A percentile compares a stretch with the other conserved stretches of the same genome.
phyloP scores from a whole-genome alignment of 2,113 vertebrate species.

The Pterocles orientalis region DNA sequence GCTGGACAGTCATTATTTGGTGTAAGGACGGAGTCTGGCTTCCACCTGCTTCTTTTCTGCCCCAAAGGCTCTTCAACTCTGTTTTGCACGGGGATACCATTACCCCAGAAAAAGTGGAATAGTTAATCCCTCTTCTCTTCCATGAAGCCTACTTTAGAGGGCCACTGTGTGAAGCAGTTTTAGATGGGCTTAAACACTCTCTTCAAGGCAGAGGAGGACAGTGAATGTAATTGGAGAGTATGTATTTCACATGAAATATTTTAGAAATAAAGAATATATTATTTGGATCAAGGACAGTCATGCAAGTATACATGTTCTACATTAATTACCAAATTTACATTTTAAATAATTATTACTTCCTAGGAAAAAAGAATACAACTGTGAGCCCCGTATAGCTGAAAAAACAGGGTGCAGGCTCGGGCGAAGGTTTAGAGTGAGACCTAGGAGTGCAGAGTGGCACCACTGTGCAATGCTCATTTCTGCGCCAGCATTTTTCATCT shows the following conservation, averaged over 20 bases:
- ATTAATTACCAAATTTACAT: background rate
- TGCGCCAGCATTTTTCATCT: background rate
- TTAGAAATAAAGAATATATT: background rate
- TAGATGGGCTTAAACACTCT: background rate
- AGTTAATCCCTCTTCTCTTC: background rate
- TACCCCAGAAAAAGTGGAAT: background rate
- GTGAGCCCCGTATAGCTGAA: rapidly evolving
- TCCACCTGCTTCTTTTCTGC: background rate
- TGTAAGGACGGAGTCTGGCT: background rate
- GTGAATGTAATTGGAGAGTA: background rate
- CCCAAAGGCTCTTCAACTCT: background rate
- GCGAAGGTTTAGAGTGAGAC: background rate
- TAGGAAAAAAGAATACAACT: background rate
- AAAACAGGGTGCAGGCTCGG: background rate
- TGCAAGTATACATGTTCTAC: background rate
- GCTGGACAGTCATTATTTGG: background rate
- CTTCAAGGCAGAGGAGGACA: background rate
- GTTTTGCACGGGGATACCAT: background rate
- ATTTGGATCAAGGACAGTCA: background rate
- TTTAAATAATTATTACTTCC: background rate
- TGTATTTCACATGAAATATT: background rate
- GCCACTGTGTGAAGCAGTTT: background rate
- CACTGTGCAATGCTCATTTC: background rate
- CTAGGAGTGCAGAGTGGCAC: background rate
- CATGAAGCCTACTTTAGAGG: background rate